Percentiles rank a stretch among this genome's conserved stretches.
phyloP scores from a whole-genome alignment of 2,797 vertebrate species.

The Antrozous pallidus region DNA sequence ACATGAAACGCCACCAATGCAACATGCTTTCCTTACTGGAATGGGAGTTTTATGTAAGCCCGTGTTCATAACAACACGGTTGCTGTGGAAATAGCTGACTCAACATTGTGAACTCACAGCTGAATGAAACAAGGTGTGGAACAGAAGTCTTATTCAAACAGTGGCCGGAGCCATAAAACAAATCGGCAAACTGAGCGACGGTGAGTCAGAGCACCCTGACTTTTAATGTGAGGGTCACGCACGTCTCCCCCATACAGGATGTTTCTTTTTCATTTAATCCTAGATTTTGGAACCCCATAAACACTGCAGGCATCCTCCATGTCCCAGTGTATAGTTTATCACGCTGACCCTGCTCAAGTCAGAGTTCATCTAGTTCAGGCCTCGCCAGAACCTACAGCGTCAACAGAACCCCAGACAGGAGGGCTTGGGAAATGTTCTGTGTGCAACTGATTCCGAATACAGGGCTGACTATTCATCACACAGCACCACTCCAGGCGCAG shows the following conservation, averaged over 20 bases:
- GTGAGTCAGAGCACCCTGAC: slow-evolving; percentile 40
- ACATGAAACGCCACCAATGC: neutral
- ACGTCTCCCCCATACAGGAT: neutral
- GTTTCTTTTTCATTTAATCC: slow-evolving; percentile 28
- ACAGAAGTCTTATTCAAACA: slow-evolving; percentile 62
- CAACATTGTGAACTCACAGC: neutral
- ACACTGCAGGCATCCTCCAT: neutral
- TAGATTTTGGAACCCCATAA: slow-evolving; percentile 45
- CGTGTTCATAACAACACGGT: slow-evolving; percentile 60
- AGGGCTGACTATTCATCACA: neutral
- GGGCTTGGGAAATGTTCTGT: neutral
- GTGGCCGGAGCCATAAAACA: slow-evolving; percentile 60
- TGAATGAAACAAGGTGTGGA: slow-evolving; percentile 54
- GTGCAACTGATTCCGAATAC: neutral
- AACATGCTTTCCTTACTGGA: slow-evolving; percentile 46
- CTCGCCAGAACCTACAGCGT: neutral
- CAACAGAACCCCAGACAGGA: neutral
- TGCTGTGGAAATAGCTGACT: slow-evolving; percentile 70
- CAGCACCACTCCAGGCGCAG: neutral
- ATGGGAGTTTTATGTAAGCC: neutral
- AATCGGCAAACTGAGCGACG: neutral
- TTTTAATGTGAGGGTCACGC: neutral
- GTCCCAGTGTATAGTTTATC: neutral
- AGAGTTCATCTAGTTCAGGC: neutral
- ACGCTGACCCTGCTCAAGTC: neutral